These are phyloP conservation scores for Biston betularia DNA, from an alignment of 2,888 invertebrate genomes.

Conservation along the genomic window DNA sequence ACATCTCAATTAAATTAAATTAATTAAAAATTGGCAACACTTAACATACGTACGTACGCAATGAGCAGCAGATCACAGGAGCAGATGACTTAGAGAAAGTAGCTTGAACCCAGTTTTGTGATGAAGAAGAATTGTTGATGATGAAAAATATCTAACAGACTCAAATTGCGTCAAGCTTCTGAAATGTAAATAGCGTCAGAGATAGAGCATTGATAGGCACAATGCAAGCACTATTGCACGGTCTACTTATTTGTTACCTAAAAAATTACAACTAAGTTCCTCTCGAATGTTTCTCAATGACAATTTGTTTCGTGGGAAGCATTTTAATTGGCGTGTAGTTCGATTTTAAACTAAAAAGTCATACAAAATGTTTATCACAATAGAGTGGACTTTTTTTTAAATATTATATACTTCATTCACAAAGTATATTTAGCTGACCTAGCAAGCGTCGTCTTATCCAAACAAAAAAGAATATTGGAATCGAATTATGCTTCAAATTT, in stretches of 20 bases:
- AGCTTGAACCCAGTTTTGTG: background rate
- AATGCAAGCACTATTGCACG: constrained; percentile 49
- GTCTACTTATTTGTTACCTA: constrained; percentile 56
- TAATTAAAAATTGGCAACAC: no score
- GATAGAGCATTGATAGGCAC: constrained; percentile 19
- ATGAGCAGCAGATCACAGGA: no score
- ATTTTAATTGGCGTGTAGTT: background rate
- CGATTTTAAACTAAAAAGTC: background rate
- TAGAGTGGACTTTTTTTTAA: no score
- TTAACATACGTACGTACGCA: no score
- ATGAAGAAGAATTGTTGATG: no score
- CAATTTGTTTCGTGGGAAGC: constrained; percentile 24
- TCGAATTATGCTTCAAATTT: no score
- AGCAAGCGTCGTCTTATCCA: no score
- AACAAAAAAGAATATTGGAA: no score
- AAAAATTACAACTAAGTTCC: constrained; percentile 45
- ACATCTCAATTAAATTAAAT: no score
- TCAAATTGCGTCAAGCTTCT: constrained; percentile 4
- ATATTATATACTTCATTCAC: no score
- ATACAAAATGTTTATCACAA: background rate
- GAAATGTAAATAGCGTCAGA: constrained; percentile 18
- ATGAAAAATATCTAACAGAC: background rate
- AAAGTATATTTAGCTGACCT: no score
- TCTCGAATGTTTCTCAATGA: constrained; percentile 31
- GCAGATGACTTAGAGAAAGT: no score